phyloP scores from a whole-genome alignment of 1,140 invertebrate species.

The Anthonomus grandis region DNA sequence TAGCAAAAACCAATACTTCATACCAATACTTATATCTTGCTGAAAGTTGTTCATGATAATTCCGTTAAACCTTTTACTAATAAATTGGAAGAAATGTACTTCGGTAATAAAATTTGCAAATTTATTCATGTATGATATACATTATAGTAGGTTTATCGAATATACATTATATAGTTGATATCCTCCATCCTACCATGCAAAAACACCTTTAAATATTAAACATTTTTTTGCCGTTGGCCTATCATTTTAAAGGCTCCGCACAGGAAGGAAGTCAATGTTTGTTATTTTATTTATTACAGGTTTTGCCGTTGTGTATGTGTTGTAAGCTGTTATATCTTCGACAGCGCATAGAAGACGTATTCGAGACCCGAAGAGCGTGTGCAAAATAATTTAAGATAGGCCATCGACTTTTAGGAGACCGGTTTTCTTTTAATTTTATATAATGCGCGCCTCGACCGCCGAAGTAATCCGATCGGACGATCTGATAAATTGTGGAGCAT shows the following conservation, averaged over 20 bases:
- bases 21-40: too few relatives aligned
- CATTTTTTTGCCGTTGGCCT: conserved; percentile 8
- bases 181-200: too few relatives aligned
- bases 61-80: too few relatives aligned
- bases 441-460: conserved; percentile 23
- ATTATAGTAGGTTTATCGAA: background rate
- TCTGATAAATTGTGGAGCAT: conserved; percentile 29
- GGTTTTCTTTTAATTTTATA: conserved; percentile 33
- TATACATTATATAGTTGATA: background rate
- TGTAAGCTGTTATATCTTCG: conserved; percentile 8
- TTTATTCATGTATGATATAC: background rate
- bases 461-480: conserved; percentile 24
- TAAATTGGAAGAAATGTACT: too few relatives aligned
- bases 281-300: conserved; percentile 36
- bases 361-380: conserved; percentile 36
- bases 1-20: too few relatives aligned
- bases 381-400: conserved; percentile 36
- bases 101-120: too few relatives aligned
- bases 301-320: conserved; percentile 11
- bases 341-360: too few relatives aligned
- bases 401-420: conserved; percentile 30
- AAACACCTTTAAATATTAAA: too few relatives aligned
- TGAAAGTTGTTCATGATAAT: too few relatives aligned
- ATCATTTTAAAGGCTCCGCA: conserved; percentile 18
- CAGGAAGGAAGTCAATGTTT: conserved; percentile 37